Conservation (phyloP, 92 coral and sea anemone genomes). For the Actinernus sp. region DNA sequence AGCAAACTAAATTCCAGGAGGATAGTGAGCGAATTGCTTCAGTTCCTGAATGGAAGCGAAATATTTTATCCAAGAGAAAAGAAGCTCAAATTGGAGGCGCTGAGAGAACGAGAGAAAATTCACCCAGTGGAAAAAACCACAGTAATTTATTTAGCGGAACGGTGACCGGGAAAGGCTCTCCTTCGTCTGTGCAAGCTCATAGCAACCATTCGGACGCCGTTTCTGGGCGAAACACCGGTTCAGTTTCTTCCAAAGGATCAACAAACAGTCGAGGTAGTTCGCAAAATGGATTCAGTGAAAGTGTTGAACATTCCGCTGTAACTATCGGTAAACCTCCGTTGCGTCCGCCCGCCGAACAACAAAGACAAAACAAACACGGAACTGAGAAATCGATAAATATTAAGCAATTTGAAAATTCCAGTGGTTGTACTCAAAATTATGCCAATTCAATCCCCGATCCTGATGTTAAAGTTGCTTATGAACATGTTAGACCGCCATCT, state of each 20-base stretch:
- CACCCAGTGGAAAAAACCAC: too few relatives aligned
- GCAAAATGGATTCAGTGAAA: constrained; percentile 18
- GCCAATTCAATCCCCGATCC: neutral
- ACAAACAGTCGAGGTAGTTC: constrained; percentile 1
- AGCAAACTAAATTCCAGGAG: constrained; percentile 54
- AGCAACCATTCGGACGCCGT: neutral
- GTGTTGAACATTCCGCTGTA: neutral
- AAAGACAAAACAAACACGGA: constrained; percentile 4
- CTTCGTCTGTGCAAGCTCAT: too few relatives aligned
- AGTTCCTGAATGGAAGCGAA: constrained; percentile 87
- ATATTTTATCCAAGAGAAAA: constrained; percentile 59
- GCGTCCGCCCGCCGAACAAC: neutral
- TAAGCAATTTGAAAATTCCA: neutral
- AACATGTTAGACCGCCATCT: constrained; percentile 71
- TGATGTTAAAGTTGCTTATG: constrained; percentile 45
- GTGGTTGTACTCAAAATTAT: neutral
- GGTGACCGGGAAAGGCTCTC: constrained; percentile 8
- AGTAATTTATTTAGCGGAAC: too few relatives aligned
- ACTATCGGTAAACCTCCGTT: neutral
- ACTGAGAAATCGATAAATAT: neutral
- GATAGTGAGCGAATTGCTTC: constrained; percentile 38
- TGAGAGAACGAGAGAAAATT: too few relatives aligned
- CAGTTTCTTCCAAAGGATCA: neutral
- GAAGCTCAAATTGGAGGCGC: too few relatives aligned
- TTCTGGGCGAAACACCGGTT: neutral